Percentiles rank a stretch among this genome's conserved stretches.
Evolutionary conservation across 2,797 vertebrate genomes (phyloP).

Genomic region (Schizothorax lantsangensis): DNA sequence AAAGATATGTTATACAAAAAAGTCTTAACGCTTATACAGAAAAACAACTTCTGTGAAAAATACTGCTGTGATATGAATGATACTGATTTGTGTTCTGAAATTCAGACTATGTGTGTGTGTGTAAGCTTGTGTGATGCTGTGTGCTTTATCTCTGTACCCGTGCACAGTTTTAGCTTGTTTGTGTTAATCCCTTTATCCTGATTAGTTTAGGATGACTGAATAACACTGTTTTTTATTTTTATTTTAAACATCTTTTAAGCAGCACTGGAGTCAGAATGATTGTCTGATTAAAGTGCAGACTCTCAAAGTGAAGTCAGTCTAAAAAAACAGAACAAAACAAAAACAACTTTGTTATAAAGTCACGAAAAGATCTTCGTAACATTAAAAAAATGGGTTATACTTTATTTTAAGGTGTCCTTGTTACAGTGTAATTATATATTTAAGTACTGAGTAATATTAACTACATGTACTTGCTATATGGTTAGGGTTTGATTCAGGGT

Average conservation of each 20-base stretch:
- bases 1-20: no score
- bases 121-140: not conserved
- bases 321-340: not conserved
- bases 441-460: not conserved
- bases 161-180: slow-evolving; percentile 39
- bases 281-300: not conserved
- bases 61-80: not conserved
- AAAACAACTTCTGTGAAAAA: not conserved
- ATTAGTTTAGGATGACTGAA: slow-evolving; percentile 53
- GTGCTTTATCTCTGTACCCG: slow-evolving; percentile 17
- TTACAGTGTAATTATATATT: not conserved
- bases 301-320: not conserved
- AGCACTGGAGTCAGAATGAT: slow-evolving; percentile 9
- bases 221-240: slow-evolving; percentile 33
- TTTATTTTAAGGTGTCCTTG: not conserved
- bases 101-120: not conserved
- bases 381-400: not conserved
- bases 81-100: not conserved
- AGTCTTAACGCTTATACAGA: no score
- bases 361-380: not conserved
- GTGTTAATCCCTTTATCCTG: slow-evolving; percentile 60
- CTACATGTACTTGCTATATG: no score
- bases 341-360: not conserved
- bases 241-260: slow-evolving; percentile 39
- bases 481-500: no score